Evolutionary conservation across 2,888 invertebrate genomes (phyloP).

Genomic region (Erebia ligea): DNA sequence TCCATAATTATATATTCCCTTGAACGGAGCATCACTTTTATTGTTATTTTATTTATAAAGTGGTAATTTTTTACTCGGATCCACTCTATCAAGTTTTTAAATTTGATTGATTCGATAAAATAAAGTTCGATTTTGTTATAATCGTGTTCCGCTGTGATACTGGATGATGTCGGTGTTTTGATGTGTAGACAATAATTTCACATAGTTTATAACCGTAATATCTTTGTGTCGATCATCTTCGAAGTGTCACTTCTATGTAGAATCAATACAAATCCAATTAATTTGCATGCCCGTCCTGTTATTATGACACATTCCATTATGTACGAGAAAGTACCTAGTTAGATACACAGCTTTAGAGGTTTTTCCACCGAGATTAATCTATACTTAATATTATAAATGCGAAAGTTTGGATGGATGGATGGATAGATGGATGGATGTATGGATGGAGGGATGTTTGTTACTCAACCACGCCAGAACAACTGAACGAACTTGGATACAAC

Average conservation of each 20-base stretch:
- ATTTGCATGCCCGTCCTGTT: neutral
- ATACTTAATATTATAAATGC: too few species aligned
- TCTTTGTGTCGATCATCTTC: neutral
- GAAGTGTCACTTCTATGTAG: neutral
- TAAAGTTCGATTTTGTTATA: constrained; percentile 80
- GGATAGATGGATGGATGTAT: too few species aligned
- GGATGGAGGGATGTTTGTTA: too few species aligned
- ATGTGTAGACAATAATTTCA: constrained; percentile 45
- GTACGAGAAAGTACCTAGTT: too few species aligned
- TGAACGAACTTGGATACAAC: too few species aligned
- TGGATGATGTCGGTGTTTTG: constrained; percentile 57
- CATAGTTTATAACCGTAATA: neutral
- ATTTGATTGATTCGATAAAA: constrained; percentile 81
- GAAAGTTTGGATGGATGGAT: too few species aligned
- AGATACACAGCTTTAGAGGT: constrained; percentile 31
- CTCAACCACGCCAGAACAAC: too few species aligned
- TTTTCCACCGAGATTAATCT: neutral
- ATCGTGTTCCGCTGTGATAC: constrained; percentile 72
- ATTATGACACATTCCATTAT: neutral
- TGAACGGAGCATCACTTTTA: constrained; percentile 80
- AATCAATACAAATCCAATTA: neutral
- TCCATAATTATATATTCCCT: constrained; percentile 83
- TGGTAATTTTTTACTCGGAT: constrained; percentile 79
- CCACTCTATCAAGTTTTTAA: constrained; percentile 79
- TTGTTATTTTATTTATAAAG: constrained; percentile 84